A percentile compares a stretch with the other conserved stretches of the same genome.
These are phyloP conservation scores for Pyrocephalus nanus DNA, from an alignment of 2,797 vertebrate species.

Conservation along the genomic window DNA sequence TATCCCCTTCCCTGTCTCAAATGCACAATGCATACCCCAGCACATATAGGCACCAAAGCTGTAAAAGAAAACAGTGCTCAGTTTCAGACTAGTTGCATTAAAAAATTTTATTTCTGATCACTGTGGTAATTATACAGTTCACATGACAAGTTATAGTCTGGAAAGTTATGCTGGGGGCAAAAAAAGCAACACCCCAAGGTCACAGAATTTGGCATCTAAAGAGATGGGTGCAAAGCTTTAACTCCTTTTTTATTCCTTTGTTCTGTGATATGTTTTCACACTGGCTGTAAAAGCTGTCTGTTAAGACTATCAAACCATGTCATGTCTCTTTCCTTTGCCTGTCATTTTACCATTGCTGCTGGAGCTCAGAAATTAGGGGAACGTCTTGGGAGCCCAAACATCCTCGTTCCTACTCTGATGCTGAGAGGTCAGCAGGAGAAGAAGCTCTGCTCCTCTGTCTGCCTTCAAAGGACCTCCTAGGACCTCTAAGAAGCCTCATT, in stretches of 20 bases:
- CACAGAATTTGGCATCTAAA: neutral
- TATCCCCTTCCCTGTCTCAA: neutral
- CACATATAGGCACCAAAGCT: neutral
- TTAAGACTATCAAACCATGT: neutral
- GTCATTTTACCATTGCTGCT: neutral
- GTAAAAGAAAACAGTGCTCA: neutral
- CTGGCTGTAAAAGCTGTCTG: neutral
- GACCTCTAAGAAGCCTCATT: neutral
- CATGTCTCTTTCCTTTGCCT: neutral
- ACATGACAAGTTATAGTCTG: neutral
- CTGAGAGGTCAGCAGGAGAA: neutral
- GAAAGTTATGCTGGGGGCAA: neutral
- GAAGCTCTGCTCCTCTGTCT: neutral
- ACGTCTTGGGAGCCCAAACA: neutral
- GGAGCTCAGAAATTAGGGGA: neutral
- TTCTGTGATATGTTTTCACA: neutral
- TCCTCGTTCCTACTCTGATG: neutral
- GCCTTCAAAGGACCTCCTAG: neutral
- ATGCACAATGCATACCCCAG: neutral
- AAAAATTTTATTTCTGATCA: neutral
- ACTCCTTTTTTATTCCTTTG: neutral
- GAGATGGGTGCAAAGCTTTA: neutral
- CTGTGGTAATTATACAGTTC: neutral
- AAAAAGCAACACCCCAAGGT: neutral
- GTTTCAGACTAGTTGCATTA: neutral